Evolutionary conservation across 2,113 vertebrate species (phyloP).

Genomic region (Hippocampus abdominalis): DNA sequence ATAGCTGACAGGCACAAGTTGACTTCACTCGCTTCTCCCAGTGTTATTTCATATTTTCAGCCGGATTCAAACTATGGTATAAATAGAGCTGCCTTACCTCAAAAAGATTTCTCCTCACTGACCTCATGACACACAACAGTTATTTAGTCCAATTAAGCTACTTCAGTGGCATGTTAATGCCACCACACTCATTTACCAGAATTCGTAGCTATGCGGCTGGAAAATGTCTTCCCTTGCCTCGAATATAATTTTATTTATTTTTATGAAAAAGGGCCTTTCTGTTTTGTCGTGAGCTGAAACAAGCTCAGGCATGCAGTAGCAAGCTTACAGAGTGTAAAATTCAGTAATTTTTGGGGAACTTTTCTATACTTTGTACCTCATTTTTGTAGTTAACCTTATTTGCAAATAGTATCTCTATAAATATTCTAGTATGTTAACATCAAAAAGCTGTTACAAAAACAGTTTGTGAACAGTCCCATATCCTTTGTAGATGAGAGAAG

Average conservation of each 20-base stretch:
- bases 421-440: background rate
- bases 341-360: slow-evolving; percentile 18
- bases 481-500: background rate
- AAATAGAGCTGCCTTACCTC: background rate
- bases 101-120: slow-evolving; percentile 21
- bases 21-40: background rate
- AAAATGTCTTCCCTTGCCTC: slow-evolving; percentile 32
- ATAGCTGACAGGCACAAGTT: too few relatives aligned
- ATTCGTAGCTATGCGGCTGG: slow-evolving; percentile 3
- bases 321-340: slow-evolving; percentile 18
- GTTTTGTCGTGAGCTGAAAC: slow-evolving; percentile 32
- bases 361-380: background rate
- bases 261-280: background rate
- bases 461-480: background rate
- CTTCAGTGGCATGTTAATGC: slow-evolving; percentile 46
- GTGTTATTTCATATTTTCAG: background rate
- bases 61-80: background rate
- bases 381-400: background rate
- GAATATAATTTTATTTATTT: background rate
- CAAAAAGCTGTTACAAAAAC: background rate
- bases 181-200: slow-evolving; percentile 21
- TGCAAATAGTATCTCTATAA: background rate
- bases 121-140: slow-evolving; percentile 43
- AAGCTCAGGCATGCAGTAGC: slow-evolving; percentile 26
- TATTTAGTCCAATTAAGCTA: slow-evolving; percentile 44